Evolutionary conservation across 2,888 invertebrate species (phyloP).

Genomic region (Chaetoderma sp.): DNA sequence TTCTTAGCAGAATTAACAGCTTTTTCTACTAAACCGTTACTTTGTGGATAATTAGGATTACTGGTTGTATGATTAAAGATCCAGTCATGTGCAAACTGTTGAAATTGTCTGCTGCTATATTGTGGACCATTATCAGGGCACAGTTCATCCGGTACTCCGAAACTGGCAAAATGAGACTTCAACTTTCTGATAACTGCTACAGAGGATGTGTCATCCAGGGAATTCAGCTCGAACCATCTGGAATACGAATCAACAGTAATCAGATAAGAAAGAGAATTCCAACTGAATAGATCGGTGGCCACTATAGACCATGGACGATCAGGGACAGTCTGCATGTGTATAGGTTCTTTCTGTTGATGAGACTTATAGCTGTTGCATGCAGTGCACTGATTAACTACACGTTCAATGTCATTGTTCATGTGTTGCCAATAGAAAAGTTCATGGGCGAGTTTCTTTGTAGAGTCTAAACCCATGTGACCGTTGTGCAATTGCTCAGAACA

Average conservation of each 20-base stretch:
- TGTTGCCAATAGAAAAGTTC: slow-evolving; percentile 26
- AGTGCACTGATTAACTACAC: neutral
- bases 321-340: slow-evolving; percentile 11
- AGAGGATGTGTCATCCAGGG: neutral
- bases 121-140: slow-evolving; percentile 38
- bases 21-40: slow-evolving; percentile 12
- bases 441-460: slow-evolving; percentile 19
- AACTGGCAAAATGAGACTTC: neutral
- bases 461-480: slow-evolving; percentile 20
- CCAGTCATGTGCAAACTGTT: neutral
- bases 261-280: slow-evolving; percentile 9
- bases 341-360: slow-evolving; percentile 13
- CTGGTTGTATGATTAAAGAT: neutral
- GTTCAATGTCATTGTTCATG: slow-evolving; percentile 29
- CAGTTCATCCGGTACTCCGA: slow-evolving; percentile 27
- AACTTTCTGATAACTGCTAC: neutral
- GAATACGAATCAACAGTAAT: slow-evolving; percentile 18
- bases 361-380: slow-evolving; percentile 16
- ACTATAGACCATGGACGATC: slow-evolving; percentile 19
- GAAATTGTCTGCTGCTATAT: slow-evolving; percentile 1
- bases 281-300: slow-evolving; percentile 24
- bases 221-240: neutral
- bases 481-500: slow-evolving; percentile 21
- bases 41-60: slow-evolving; percentile 1
- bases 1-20: slow-evolving; percentile 3